A percentile compares a stretch with the other conserved stretches of the same genome.
Conservation (phyloP, 1,140 invertebrate species). For the Euura lappo region DNA sequence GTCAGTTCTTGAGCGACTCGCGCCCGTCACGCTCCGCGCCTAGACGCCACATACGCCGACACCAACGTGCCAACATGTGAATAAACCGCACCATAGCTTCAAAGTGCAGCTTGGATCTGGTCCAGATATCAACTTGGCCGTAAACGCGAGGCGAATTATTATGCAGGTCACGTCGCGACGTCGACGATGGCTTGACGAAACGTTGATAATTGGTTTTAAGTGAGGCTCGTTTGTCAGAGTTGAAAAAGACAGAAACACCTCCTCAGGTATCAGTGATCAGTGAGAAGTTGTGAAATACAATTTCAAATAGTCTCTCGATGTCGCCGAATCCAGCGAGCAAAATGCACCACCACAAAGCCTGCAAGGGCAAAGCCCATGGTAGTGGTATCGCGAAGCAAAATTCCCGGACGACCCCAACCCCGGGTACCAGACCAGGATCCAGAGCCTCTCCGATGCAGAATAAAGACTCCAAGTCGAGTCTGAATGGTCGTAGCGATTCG, state of each 20-base stretch:
- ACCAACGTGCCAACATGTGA: background rate
- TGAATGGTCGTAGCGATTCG: background rate
- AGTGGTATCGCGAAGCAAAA: constrained; percentile 63
- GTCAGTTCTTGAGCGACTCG: constrained; percentile 6
- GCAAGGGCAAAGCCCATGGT: constrained; percentile 74
- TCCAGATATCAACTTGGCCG: background rate
- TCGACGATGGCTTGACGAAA: constrained; percentile 12
- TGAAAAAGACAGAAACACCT: no score
- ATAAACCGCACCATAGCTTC: background rate
- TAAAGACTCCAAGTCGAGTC: constrained; percentile 23
- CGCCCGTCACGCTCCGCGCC: constrained; percentile 1
- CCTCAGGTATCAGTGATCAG: constrained; percentile 66
- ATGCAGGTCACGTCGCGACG: background rate
- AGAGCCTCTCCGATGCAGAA: constrained; percentile 17
- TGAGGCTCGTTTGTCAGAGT: constrained; percentile 63
- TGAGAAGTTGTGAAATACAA: constrained; percentile 51
- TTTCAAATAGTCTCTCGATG: constrained; percentile 26
- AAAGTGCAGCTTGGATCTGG: background rate
- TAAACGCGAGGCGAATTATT: background rate
- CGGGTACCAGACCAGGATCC: constrained; percentile 21
- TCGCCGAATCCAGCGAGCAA: constrained; percentile 65
- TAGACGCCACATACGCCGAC: background rate
- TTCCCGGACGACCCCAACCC: background rate
- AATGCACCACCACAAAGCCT: constrained; percentile 70
- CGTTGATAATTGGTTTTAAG: constrained; percentile 46